Evolutionary conservation across 2,797 vertebrate genomes (phyloP), one percentile per base, ranked within the genome.

Genomic region (Xenopus petersii): DNA sequence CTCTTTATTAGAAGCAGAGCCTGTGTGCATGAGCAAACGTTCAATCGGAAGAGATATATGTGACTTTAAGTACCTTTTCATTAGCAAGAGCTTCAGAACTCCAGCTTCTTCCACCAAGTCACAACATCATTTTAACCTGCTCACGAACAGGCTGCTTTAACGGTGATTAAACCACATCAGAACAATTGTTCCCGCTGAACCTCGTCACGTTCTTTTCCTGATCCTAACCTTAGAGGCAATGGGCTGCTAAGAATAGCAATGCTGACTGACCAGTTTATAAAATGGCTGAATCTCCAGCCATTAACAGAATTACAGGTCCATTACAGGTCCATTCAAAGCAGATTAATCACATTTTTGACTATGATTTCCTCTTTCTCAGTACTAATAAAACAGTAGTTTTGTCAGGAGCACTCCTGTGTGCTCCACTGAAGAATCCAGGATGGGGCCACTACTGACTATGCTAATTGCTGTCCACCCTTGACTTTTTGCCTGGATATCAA

Each of bases 1-100:
- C 5, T 60, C 10, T 60, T 26, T 60, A 60, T 60, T 26, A 11
- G 21, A 30, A 24, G 24, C 4, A 5, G 21, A 17, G 58, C 58
- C 24, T 26, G 58, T 60, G 58, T 60, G 21, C 21, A 60, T 60
- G 2, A 60, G 58, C 21, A 12, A 26, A 56, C 17, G 12, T 26
- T 58, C 55, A 17, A 60, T 60, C 4, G 58, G 21, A 60, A 60
- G 58, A 60, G 24, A 56, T 56, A 17, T 56, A 56, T 56, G 36
- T 42, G 54, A 60, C 58, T 24, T 60, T 60, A 60, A 60, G 17
- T 60, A 60, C 58, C 17, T 60, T 60, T 60, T 60, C 58, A 60
- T 24, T 56, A 56, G 4, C 54, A 24, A 9, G 7, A 24, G 17
- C 58, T 3, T 4, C 6, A 11, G 21, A 1, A 8, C 10, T 12